phyloP scores from a whole-genome alignment of 1,140 invertebrate species.

The Paraescarpia echinospica region DNA sequence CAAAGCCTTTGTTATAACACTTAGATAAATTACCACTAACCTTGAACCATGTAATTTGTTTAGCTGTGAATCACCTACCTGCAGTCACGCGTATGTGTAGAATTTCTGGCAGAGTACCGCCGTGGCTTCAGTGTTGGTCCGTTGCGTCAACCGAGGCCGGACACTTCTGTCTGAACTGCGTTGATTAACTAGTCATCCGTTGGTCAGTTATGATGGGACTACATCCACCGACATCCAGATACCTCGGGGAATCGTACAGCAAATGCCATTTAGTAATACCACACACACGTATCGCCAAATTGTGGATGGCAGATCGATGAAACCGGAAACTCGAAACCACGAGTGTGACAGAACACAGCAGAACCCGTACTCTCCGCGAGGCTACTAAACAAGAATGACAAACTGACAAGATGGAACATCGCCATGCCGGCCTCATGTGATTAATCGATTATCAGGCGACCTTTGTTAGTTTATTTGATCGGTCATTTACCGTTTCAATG shows the following conservation, averaged over 20 bases:
- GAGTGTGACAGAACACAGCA: background rate
- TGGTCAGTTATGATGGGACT: too few species aligned
- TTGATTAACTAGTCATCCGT: background rate
- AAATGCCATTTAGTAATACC: background rate
- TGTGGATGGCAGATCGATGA: background rate
- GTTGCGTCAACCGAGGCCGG: background rate
- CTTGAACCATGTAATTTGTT: background rate
- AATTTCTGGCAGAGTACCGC: background rate
- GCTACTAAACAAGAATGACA: background rate
- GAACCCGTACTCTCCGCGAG: background rate
- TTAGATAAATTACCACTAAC: too few species aligned
- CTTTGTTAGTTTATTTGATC: background rate
- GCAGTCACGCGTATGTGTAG: background rate
- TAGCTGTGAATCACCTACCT: background rate
- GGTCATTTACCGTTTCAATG: background rate
- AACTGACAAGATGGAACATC: background rate
- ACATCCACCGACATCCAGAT: background rate
- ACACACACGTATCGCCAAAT: background rate
- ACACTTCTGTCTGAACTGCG: background rate
- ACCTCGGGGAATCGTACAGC: background rate
- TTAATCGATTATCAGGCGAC: background rate
- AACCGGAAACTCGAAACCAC: background rate
- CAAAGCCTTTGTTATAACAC: too few species aligned
- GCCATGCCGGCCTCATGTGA: background rate
- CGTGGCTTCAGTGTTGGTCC: background rate